Evolutionary conservation across 2,797 vertebrate genomes (phyloP).

Genomic region (Poeciliopsis paucimaculata): DNA sequence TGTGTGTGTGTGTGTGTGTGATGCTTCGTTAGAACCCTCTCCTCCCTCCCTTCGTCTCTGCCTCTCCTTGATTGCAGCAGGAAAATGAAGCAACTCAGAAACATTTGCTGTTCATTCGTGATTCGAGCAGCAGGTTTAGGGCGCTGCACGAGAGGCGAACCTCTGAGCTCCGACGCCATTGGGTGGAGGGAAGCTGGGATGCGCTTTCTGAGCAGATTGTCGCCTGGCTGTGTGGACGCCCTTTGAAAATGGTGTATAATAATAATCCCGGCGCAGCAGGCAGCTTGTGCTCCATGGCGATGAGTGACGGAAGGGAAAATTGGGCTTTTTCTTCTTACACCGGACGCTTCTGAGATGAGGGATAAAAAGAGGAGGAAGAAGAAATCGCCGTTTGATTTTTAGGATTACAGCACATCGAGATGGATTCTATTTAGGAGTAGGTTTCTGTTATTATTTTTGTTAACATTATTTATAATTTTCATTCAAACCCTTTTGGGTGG

Average conservation of each 20-base stretch:
- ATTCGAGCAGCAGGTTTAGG: background rate
- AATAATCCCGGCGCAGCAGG: background rate
- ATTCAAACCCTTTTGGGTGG: background rate
- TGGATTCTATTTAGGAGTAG: conserved; percentile 31
- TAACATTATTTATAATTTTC: conserved; percentile 14
- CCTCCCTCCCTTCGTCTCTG: background rate
- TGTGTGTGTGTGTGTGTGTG: too few relatives aligned
- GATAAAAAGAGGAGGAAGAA: conserved; percentile 57
- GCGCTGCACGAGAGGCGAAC: conserved; percentile 18
- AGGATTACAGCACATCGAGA: conserved; percentile 34
- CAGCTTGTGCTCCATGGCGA: conserved; percentile 7
- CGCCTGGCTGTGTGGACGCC: conserved; percentile 6
- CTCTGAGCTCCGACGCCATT: conserved; percentile 47
- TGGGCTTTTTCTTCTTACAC: conserved; percentile 6
- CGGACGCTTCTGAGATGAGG: conserved; percentile 65
- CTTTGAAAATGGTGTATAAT: conserved; percentile 27
- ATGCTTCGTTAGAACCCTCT: background rate
- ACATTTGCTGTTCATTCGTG: background rate
- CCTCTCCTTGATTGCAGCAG: conserved; percentile 11
- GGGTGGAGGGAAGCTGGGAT: conserved; percentile 47
- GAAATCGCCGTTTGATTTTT: conserved; percentile 17
- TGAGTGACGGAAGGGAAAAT: conserved; percentile 3
- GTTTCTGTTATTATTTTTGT: background rate
- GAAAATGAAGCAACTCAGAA: background rate
- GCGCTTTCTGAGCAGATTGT: conserved; percentile 38